Conservation (phyloP, 2,888 invertebrate genomes). For the Calameuta idolon region DNA sequence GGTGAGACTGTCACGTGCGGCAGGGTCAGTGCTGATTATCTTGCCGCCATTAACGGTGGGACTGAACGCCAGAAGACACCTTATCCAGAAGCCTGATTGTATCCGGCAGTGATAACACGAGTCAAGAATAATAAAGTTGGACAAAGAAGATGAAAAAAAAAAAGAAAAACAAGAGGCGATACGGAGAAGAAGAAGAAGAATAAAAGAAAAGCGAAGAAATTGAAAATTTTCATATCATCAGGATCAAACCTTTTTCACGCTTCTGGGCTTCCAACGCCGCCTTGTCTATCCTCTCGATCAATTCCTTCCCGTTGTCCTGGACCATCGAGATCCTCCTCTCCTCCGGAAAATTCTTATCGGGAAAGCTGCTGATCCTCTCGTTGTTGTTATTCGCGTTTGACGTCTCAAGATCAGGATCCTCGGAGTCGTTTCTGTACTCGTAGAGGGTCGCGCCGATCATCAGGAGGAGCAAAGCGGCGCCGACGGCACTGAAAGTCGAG, state of each 20-base stretch:
- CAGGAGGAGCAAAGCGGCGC: constrained; percentile 68
- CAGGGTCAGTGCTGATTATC: constrained; percentile 79
- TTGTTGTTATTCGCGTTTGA: constrained; percentile 64
- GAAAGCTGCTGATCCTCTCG: constrained; percentile 68
- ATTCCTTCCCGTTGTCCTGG: constrained; percentile 65
- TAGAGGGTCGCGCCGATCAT: constrained; percentile 75
- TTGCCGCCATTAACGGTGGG: constrained; percentile 80
- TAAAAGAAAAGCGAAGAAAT: not conserved
- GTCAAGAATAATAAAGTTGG: too few relatives aligned
- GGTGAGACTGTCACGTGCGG: constrained; percentile 79
- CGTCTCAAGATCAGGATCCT: constrained; percentile 66
- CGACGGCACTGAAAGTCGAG: constrained; percentile 68
- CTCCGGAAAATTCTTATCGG: constrained; percentile 61
- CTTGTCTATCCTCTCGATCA: constrained; percentile 55
- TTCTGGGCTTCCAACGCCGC: constrained; percentile 4
- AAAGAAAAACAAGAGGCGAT: not conserved
- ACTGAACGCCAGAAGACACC: constrained; percentile 80
- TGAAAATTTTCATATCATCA: not conserved
- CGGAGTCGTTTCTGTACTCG: constrained; percentile 72
- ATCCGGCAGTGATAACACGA: not conserved
- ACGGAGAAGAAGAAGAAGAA: not conserved
- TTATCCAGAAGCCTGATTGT: constrained; percentile 71
- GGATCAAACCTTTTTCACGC: constrained; percentile 37
- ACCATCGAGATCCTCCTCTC: constrained; percentile 57
- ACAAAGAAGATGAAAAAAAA: too few relatives aligned